Evolutionary conservation across 2,888 invertebrate species (phyloP).

Genomic region (Leucophenga maculata): DNA sequence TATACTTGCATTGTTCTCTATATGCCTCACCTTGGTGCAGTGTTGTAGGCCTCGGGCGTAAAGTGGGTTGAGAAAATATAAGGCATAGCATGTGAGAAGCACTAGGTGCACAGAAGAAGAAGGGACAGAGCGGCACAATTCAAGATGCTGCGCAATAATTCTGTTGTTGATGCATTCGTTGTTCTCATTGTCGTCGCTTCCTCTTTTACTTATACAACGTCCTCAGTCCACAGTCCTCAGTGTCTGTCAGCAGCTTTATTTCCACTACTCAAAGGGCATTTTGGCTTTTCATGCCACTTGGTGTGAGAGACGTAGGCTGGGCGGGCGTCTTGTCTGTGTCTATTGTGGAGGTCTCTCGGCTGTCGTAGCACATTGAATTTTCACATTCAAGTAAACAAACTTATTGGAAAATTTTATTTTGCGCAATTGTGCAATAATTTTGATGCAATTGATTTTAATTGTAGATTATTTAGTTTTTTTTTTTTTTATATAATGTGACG

Average conservation of each 20-base stretch:
- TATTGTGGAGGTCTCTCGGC: not conserved
- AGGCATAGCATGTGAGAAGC: not conserved
- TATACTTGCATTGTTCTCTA: slow-evolving; percentile 7
- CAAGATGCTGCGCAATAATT: slow-evolving; percentile 60
- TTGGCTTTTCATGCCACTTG: no score
- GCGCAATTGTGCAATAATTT: slow-evolving; percentile 48
- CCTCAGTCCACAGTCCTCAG: no score
- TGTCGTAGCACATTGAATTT: slow-evolving; percentile 42
- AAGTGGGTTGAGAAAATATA: slow-evolving; percentile 41
- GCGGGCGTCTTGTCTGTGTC: no score
- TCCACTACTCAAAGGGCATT: no score
- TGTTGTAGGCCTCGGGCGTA: slow-evolving; percentile 22
- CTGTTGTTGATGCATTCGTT: not conserved
- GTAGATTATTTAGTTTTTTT: slow-evolving; percentile 37
- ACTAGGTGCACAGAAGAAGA: no score
- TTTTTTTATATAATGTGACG: no score
- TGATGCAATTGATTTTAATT: slow-evolving; percentile 57
- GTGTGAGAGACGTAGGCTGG: no score
- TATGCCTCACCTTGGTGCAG: slow-evolving; percentile 15
- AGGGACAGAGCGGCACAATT: slow-evolving; percentile 45
- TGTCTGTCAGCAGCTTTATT: no score
- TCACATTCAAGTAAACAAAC: slow-evolving; percentile 53
- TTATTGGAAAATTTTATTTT: slow-evolving; percentile 53
- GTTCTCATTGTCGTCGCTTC: no score
- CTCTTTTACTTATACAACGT: no score